phyloP scores from a whole-genome alignment of 2,797 vertebrate species.

The Fratercula arctica region DNA sequence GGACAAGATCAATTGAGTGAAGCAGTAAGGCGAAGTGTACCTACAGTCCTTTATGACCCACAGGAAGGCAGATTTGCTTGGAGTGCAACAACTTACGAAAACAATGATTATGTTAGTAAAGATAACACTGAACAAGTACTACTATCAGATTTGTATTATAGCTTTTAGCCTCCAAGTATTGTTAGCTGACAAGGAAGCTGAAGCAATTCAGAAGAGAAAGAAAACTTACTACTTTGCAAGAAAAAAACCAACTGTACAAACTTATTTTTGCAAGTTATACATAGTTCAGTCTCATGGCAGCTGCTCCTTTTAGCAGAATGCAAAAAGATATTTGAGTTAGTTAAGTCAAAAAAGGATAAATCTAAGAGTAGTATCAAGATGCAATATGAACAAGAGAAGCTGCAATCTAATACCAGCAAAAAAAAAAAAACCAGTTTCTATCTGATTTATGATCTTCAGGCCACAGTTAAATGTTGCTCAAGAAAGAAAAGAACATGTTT shows the following conservation, averaged over 20 bases:
- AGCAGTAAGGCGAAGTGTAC: background rate
- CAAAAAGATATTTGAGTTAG: background rate
- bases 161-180: background rate
- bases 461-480: background rate
- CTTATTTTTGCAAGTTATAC: background rate
- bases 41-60: background rate
- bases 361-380: background rate
- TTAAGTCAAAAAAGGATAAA: background rate
- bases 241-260: background rate
- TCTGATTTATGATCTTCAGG: background rate
- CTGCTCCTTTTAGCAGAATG: background rate
- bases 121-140: background rate
- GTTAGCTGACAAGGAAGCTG: background rate
- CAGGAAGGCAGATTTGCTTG: background rate
- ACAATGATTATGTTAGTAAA: background rate
- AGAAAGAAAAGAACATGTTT: constrained; percentile 14
- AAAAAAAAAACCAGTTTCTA: background rate
- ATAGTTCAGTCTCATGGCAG: background rate
- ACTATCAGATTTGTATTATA: background rate
- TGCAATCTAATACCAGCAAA: background rate
- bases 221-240: background rate
- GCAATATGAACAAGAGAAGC: background rate
- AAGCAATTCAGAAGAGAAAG: background rate
- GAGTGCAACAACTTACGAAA: background rate
- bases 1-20: background rate